Base-by-base conservation (phyloP, 1,140 invertebrate genomes). In the Pseudomyrmex concolor region DNA sequence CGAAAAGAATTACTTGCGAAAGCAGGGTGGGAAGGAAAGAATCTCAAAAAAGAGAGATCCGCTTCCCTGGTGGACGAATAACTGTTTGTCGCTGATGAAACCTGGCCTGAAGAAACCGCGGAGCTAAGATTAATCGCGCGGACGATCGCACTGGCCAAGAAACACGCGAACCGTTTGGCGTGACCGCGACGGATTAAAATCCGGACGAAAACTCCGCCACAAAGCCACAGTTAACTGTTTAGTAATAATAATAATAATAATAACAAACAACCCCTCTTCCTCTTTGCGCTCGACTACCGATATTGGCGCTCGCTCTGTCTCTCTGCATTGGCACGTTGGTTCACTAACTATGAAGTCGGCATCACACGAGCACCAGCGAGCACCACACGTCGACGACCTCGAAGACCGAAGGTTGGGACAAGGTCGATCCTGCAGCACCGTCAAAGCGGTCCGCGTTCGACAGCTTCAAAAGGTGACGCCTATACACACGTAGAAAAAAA, bases 401-500 rank as follows among this genome's bases (percentile, higher is more conserved):
- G 67, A 94, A 94, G 91, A 93, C 87, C 70, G 91, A 92, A 57
- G 91, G 90, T 93, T 93, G 94, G 92, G 92, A 93, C 86, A 93
- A 91, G 86, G 87, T 88, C 73, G 93, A 93, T 83, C 83, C 91
- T 88, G 87, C 91, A 85, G 87, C 89, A 84, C 91, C 90, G 77
- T 82, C 92, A 81, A 92, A 89, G 87, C 92, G 89, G 83, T 94
- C 93, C 82, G 91, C 92, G 86, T 94, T 94, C 93, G 94, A 94
- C 92, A 90, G 84, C 88, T 94, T 94, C 88, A 94, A 94, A 92
- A 94, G 94, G 94, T 94, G 94, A 94, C 90, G 89, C 88, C 5
- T 54, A 83, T 83, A 34, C 34, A 34, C 34, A 34, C 64, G 82
- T 85, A 85, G 68, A 85, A 25, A 86, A 54, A 84, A 60, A 54